Evolutionary conservation across 2,113 vertebrate genomes (phyloP).

Genomic region (Vombatus ursinus): DNA sequence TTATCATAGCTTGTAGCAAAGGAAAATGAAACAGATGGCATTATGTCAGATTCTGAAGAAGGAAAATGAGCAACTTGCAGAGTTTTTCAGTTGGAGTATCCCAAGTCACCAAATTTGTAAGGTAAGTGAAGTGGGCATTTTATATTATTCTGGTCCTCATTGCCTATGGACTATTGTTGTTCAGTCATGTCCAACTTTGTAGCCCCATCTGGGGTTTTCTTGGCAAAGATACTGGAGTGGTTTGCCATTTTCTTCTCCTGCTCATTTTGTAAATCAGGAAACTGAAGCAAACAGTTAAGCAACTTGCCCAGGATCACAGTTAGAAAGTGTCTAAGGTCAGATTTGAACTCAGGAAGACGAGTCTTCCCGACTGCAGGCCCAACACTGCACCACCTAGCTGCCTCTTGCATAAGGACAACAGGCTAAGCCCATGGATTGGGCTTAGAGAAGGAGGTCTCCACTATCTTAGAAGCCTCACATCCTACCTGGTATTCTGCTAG

Average conservation of each 20-base stretch:
- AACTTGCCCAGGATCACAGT: neutral
- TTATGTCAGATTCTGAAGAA: slow-evolving; percentile 27
- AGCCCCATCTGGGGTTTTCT: neutral
- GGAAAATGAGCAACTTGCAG: slow-evolving; percentile 42
- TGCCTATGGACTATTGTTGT: neutral
- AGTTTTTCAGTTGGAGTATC: slow-evolving; percentile 8
- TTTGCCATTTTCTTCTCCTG: neutral
- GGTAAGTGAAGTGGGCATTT: slow-evolving; percentile 38
- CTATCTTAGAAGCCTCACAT: neutral
- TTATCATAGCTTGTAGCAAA: slow-evolving; percentile 32
- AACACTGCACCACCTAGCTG: neutral
- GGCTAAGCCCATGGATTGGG: too few species aligned
- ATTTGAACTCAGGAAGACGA: neutral
- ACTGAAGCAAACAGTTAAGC: neutral
- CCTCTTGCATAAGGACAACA: neutral
- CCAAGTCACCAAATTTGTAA: slow-evolving; percentile 32
- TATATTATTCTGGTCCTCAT: neutral
- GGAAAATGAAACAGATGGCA: slow-evolving; percentile 39
- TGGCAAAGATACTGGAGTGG: neutral
- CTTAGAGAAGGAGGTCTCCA: too few species aligned
- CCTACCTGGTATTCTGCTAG: too few species aligned
- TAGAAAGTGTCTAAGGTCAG: neutral
- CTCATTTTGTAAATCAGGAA: neutral
- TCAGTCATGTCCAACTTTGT: neutral
- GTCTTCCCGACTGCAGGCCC: too few species aligned